Evolutionary conservation across 2,888 invertebrate species (phyloP), one percentile per base, ranked within the genome.

Genomic region (Eupithecia tripunctaria): DNA sequence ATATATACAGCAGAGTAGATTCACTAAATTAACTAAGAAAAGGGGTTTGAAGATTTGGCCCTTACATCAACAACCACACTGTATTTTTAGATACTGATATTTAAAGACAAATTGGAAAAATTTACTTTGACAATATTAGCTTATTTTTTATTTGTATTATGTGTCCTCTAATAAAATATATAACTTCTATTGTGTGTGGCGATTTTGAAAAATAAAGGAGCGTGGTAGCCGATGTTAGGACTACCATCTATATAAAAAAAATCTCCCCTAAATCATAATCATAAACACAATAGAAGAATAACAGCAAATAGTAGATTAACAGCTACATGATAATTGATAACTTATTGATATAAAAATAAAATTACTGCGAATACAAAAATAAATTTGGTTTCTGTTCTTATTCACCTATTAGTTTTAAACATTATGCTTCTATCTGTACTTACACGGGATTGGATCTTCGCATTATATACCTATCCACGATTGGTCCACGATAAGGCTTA

Each of bases 401-500:
- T 75, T 71, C 70, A 47, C 68, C 83, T 83, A 83, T 83, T 63
- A 29, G 32, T 64, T 64, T 56, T 59, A 68, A 82, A 79, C 82
- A 85, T 84, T 74, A 68, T 73, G 83, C 78, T 82, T 83, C 77
- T 78, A 82, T 84, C 83, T 85, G 81, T 86, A 82, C 81, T 80
- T 79, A 70, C 51, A 69, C 36, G 67, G 56, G 56, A 68, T 74
- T 74, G 70, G 38, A 74, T 70, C 59, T 47, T 66, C 38, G 82
- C 82, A 84, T 84, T 84, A 85, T 83, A 83, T 78, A 83, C 38
- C 64, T 88, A 87, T 80, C 82, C 84, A 87, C 84, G 85, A 88
- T 93, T 93, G 93, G 93, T 93, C 93, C 93, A 84, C 87, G 83
- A 83, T 92, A 93, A 93, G 92, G 93, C 93, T 84, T 84, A 76